Evolutionary conservation across 2,797 vertebrate species (phyloP).

Genomic region (Myioborus miniatus): DNA sequence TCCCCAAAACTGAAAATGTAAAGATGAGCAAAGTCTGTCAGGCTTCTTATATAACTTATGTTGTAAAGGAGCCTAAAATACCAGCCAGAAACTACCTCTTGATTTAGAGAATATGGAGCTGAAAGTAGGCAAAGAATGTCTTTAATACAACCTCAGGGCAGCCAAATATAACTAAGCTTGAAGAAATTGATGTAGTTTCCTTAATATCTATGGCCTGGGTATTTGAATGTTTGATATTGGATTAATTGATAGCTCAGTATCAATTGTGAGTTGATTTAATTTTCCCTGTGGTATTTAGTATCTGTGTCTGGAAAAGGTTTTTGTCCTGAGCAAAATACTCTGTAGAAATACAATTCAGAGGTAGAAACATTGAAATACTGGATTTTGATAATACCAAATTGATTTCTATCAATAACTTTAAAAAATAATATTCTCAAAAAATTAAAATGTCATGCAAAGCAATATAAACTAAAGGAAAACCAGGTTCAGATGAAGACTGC

Average conservation of each 20-base stretch:
- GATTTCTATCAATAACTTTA: neutral
- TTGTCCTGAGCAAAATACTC: neutral
- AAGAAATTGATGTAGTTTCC: neutral
- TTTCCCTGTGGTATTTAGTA: neutral
- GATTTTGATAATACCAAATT: neutral
- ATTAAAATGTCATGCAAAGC: neutral
- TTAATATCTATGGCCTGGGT: neutral
- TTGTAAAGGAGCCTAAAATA: neutral
- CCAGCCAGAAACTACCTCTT: neutral
- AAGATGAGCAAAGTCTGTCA: neutral
- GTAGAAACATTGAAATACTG: neutral
- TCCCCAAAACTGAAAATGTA: neutral
- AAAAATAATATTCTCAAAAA: neutral
- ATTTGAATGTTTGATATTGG: neutral
- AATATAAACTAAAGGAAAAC: neutral
- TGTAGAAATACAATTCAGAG: neutral
- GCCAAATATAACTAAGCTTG: neutral
- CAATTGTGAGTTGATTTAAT: neutral
- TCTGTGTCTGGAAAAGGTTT: neutral
- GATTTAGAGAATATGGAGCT: neutral
- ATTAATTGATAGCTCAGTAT: neutral
- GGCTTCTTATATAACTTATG: neutral
- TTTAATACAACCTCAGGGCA: neutral
- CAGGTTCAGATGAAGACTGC: neutral
- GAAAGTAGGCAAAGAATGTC: neutral